Percentiles rank a stretch among this genome's conserved stretches.
Conservation (phyloP, 2,888 invertebrate genomes). For the Aquatica leii region DNA sequence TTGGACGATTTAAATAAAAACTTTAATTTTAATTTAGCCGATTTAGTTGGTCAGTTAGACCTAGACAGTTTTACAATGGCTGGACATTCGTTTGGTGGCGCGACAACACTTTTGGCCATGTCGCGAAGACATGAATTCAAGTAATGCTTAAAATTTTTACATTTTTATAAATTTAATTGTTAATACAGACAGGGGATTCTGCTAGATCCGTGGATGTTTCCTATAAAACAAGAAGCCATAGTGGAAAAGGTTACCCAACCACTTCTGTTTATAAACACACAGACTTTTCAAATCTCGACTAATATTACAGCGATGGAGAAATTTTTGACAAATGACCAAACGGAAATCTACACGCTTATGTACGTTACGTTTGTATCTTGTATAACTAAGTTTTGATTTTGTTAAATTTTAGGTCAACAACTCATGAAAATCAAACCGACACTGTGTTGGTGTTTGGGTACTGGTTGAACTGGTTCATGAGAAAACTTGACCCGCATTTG, state of each 20-base stretch:
- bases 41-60: slow-evolving; percentile 61
- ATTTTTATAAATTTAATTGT: background rate
- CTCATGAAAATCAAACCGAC: slow-evolving; percentile 63
- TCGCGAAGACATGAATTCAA: slow-evolving; percentile 64
- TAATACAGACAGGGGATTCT: slow-evolving; percentile 61
- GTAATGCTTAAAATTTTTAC: slow-evolving; percentile 51
- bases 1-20: slow-evolving; percentile 53
- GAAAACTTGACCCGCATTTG: slow-evolving; percentile 57
- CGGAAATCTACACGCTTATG: slow-evolving; percentile 61
- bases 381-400: background rate
- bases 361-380: slow-evolving; percentile 46
- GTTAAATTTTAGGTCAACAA: slow-evolving; percentile 56
- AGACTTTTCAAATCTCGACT: slow-evolving; percentile 65
- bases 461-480: slow-evolving; percentile 63
- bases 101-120: slow-evolving; percentile 66
- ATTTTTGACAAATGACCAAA: slow-evolving; percentile 48
- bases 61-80: slow-evolving; percentile 61
- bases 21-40: slow-evolving; percentile 48
- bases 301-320: slow-evolving; percentile 64
- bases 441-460: slow-evolving; percentile 59
- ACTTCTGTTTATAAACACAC: slow-evolving; percentile 66
- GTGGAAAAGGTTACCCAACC: slow-evolving; percentile 61
- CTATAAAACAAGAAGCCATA: slow-evolving; percentile 62
- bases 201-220: slow-evolving; percentile 71
- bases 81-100: slow-evolving; percentile 75